phyloP scores from a whole-genome alignment of 2,888 invertebrate genomes.

The Pharmacophagus antenor region DNA sequence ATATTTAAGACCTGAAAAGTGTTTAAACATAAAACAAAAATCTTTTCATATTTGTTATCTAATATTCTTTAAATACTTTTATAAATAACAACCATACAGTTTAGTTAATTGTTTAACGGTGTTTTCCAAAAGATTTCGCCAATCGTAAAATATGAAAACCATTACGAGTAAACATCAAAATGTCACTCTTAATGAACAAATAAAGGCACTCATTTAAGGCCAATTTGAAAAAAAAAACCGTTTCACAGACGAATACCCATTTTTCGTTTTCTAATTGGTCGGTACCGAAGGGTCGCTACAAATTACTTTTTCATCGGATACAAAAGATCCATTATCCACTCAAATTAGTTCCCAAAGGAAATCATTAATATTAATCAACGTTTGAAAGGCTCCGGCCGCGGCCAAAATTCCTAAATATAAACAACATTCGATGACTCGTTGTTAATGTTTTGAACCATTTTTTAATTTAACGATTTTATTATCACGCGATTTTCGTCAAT shows the following conservation, averaged over 20 bases:
- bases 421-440: constrained; percentile 8
- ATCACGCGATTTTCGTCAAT: not conserved
- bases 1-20: no score
- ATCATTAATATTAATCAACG: constrained; percentile 77
- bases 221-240: not conserved
- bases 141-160: not conserved
- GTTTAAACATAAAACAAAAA: no score
- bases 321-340: constrained; percentile 77
- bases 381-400: constrained; percentile 55
- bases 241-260: constrained; percentile 1
- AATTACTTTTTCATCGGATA: constrained; percentile 74
- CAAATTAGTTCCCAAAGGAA: constrained; percentile 72
- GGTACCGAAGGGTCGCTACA: constrained; percentile 48
- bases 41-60: no score
- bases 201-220: not conserved
- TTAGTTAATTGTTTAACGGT: no score
- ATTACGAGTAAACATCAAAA: not conserved
- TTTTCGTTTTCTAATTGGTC: constrained; percentile 54
- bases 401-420: constrained; percentile 39
- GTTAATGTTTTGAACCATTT: not conserved
- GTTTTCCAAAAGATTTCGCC: no score
- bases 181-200: not conserved
- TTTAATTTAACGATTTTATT: not conserved
- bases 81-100: no score
- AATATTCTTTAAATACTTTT: no score